These are phyloP conservation scores for Cotesia vestalis DNA, from an alignment of 1,140 invertebrate species.

Conservation along the genomic window DNA sequence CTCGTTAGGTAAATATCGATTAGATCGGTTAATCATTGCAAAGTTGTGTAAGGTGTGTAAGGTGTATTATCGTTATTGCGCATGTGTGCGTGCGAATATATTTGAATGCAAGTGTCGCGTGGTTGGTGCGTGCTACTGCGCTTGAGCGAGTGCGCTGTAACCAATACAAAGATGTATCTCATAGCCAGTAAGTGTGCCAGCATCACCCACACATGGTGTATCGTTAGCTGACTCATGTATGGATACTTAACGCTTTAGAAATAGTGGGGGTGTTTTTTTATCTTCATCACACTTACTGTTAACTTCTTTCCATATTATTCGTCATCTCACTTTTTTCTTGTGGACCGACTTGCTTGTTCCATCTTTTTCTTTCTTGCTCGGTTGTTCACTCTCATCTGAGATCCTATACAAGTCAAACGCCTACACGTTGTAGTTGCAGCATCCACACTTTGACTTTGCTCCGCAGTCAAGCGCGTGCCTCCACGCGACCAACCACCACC, in stretches of 20 bases:
- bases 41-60: not conserved
- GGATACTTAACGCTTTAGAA: slow-evolving; percentile 2
- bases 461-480: slow-evolving; percentile 64
- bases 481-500: slow-evolving; percentile 66
- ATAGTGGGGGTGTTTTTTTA: slow-evolving; percentile 49
- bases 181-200: slow-evolving; percentile 47
- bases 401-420: slow-evolving; percentile 46
- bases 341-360: slow-evolving; percentile 4
- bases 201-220: slow-evolving; percentile 48
- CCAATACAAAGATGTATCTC: not conserved
- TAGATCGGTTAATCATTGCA: slow-evolving; percentile 43
- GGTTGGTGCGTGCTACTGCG: slow-evolving; percentile 24
- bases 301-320: slow-evolving; percentile 13
- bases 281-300: slow-evolving; percentile 28
- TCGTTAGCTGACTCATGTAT: slow-evolving; percentile 36
- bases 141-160: slow-evolving; percentile 10
- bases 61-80: slow-evolving; percentile 25
- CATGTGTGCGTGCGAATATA: slow-evolving; percentile 31
- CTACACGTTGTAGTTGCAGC: slow-evolving; percentile 64
- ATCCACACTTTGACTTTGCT: slow-evolving; percentile 64
- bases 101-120: slow-evolving; percentile 25
- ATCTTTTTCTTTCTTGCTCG: slow-evolving; percentile 16
- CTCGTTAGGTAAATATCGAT: slow-evolving; percentile 54
- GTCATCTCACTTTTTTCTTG: slow-evolving; percentile 18
- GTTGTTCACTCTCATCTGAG: slow-evolving; percentile 18